Conservation (phyloP, 1,140 invertebrate genomes). For the Drosophila virilis region DNA sequence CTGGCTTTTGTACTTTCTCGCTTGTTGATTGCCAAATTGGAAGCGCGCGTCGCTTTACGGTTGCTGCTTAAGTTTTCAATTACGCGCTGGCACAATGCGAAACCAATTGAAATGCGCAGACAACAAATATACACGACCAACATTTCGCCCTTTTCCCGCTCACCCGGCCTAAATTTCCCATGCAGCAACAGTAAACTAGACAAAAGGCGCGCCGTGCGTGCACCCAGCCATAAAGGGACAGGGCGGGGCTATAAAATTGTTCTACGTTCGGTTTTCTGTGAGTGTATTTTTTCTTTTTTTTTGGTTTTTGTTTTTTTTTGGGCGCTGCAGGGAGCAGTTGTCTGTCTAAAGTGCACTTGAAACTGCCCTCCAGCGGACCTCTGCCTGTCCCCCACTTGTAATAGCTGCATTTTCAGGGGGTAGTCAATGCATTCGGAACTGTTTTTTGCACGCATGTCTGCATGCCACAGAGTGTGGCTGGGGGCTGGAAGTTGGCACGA, state of each 20-base stretch:
- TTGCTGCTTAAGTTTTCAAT: conserved; percentile 76
- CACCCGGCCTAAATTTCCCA: neutral
- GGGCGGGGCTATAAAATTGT: conserved; percentile 16
- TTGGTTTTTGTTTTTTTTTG: no score
- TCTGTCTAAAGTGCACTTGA: conserved; percentile 71
- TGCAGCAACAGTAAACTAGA: conserved; percentile 41
- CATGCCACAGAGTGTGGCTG: conserved; percentile 31
- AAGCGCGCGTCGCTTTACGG: conserved; percentile 43
- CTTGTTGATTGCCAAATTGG: conserved; percentile 68
- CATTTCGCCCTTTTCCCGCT: conserved; percentile 1
- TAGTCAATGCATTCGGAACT: conserved; percentile 77
- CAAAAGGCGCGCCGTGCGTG: conserved; percentile 73
- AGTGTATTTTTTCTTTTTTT: conserved; percentile 26
- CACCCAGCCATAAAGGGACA: conserved; percentile 55
- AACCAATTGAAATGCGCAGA: conserved; percentile 74
- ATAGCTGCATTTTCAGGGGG: conserved; percentile 71
- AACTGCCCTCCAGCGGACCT: conserved; percentile 43
- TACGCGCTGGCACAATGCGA: conserved; percentile 66
- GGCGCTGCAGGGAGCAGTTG: conserved; percentile 21
- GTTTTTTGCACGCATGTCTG: conserved; percentile 72
- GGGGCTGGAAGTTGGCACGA: conserved; percentile 45
- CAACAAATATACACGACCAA: conserved; percentile 51
- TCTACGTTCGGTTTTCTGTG: conserved; percentile 8
- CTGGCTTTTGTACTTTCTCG: conserved; percentile 39
- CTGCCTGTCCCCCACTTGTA: conserved; percentile 36